These are phyloP conservation scores for Teleiodes luculella DNA, from an alignment of 2,888 invertebrate species.

Conservation along the genomic window DNA sequence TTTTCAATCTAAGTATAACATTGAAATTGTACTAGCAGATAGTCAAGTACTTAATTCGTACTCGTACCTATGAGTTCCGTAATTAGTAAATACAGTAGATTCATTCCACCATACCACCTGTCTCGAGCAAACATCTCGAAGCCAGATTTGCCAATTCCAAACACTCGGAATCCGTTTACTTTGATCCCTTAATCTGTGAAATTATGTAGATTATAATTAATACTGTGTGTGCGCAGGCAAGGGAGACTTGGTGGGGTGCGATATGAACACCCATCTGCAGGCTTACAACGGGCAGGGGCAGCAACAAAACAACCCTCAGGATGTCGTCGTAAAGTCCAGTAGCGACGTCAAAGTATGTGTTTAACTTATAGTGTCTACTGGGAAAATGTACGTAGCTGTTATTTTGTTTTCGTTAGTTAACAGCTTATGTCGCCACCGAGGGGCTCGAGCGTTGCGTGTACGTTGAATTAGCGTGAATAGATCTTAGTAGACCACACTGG, in stretches of 20 bases:
- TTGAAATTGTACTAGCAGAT: no score
- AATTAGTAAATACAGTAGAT: no score
- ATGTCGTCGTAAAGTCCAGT: slow-evolving; percentile 93
- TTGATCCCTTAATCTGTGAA: slow-evolving; percentile 1
- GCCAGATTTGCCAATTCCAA: background rate
- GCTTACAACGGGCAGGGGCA: slow-evolving; percentile 80
- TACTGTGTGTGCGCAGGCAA: slow-evolving; percentile 82
- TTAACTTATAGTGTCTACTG: background rate
- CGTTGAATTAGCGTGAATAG: no score
- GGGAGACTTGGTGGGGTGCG: slow-evolving; percentile 96
- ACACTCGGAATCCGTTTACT: background rate
- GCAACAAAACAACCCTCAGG: slow-evolving; percentile 82
- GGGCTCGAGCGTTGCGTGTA: no score
- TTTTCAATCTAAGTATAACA: no score
- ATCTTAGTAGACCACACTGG: no score
- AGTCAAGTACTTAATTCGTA: no score
- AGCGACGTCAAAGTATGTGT: slow-evolving; percentile 89
- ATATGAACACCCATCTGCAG: slow-evolving; percentile 90
- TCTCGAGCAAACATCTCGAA: background rate
- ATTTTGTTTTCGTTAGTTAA: no score
- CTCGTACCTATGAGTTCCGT: no score
- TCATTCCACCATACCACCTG: background rate
- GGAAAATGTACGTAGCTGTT: background rate
- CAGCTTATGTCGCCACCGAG: no score
- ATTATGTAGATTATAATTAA: slow-evolving; percentile 27